Percentiles rank a stretch among this genome's conserved stretches.
Conservation (phyloP, 2,888 invertebrate genomes). For the Unio pictorum region DNA sequence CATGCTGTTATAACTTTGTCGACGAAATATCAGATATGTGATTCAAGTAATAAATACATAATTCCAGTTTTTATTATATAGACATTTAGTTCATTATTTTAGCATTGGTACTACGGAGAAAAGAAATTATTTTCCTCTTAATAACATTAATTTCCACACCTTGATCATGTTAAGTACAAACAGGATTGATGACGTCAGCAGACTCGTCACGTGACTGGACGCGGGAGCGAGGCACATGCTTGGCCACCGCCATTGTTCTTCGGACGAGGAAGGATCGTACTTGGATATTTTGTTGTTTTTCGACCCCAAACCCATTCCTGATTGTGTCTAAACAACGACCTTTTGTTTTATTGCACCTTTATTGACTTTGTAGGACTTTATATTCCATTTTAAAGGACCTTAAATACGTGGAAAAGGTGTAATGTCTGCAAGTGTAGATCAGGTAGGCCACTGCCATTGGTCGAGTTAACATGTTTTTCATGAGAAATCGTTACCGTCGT, state of each 20-base stretch:
- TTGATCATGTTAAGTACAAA: neutral
- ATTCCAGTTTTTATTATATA: no score
- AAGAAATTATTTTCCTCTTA: no score
- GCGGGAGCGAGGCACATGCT: constrained; percentile 68
- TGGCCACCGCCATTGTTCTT: constrained; percentile 66
- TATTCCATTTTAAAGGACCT: constrained; percentile 28
- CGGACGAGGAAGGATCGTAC: constrained; percentile 38
- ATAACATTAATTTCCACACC: no score
- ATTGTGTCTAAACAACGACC: no score
- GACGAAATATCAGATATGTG: no score
- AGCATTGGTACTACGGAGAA: no score
- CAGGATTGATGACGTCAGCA: constrained; percentile 42
- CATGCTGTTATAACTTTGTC: no score
- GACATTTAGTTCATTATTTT: no score
- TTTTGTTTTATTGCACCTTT: no score
- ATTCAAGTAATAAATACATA: no score
- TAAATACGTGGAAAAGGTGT: constrained; percentile 46
- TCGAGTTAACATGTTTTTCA: constrained; percentile 6
- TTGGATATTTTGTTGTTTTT: constrained; percentile 29
- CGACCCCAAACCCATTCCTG: constrained; percentile 1
- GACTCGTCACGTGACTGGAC: constrained; percentile 58
- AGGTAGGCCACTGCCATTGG: constrained; percentile 54
- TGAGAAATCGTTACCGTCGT: no score
- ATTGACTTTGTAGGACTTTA: constrained; percentile 17
- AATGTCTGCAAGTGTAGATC: constrained; percentile 70